Conservation (phyloP, 2,113 vertebrate species). For the Seriola quinqueradiata region DNA sequence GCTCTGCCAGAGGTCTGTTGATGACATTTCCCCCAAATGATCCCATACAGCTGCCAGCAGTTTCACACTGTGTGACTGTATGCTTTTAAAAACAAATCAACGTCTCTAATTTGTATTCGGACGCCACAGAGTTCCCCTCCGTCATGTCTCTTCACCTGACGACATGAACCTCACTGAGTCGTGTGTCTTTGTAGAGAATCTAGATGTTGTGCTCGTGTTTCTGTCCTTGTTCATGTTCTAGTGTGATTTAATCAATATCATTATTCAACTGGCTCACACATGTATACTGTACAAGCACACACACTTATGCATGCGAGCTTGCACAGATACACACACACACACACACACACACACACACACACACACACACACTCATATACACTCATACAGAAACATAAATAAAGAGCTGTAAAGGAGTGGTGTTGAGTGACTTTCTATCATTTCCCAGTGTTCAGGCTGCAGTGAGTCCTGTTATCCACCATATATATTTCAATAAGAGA, state of each 20-base stretch:
- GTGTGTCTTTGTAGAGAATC: constrained; percentile 10
- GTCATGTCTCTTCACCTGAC: neutral
- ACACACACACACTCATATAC: neutral
- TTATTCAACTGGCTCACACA: constrained; percentile 21
- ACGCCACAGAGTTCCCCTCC: neutral
- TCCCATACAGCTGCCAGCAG: constrained; percentile 4
- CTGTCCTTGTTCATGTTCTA: constrained; percentile 27
- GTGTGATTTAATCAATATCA: constrained; percentile 4
- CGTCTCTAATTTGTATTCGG: constrained; percentile 20
- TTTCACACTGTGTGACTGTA: constrained; percentile 21
- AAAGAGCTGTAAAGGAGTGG: constrained; percentile 47
- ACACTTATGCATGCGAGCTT: constrained; percentile 54
- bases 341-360: constrained; percentile 18
- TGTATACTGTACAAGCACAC: constrained; percentile 44
- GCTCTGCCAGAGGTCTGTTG: constrained; percentile 11
- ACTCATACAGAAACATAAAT: constrained; percentile 57
- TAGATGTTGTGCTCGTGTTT: constrained; percentile 49
- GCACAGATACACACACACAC: constrained; percentile 6
- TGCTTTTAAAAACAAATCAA: constrained; percentile 39
- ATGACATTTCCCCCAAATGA: constrained; percentile 9
- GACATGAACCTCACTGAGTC: neutral
- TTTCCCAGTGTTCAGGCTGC: constrained; percentile 2
- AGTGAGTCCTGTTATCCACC: neutral
- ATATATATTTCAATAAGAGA: neutral
- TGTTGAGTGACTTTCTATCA: constrained; percentile 1